Evolutionary conservation across 2,113 vertebrate genomes (phyloP), one percentile per base, ranked within the genome.

Genomic region (Anser brachyrhynchus): DNA sequence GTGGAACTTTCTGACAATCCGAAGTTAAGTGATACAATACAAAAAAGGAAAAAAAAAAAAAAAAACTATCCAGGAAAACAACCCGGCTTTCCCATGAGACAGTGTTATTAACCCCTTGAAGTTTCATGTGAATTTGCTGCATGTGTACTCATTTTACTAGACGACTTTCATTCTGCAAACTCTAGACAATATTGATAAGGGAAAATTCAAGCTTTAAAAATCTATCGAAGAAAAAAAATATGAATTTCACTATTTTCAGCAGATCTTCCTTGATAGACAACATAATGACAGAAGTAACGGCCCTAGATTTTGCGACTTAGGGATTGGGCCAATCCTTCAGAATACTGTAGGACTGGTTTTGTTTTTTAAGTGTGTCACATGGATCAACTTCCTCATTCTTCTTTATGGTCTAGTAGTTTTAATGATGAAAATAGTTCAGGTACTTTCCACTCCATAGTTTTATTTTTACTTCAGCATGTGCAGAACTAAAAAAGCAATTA

Each of bases 351-450:
- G 10, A 57, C 41, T 90, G 66, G 43, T 67, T 90, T 85, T 92
- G 72, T 22, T 86, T 54, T 74, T 84, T 0, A 91, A 95, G 39
- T 64, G 35, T 88, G 91, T 96, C 91, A 95, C 87, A 81, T 91
- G 95, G 91, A 91, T 83, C 79, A 93, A 97, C 94, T 96, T 96
- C 94, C 91, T 90, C 94, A 90, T 96, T 96, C 85, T 95, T 93
- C 72, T 92, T 57, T 72, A 95, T 17, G 79, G 91, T 95, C 91
- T 95, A 95, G 92, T 94, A 97, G 87, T 81, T 91, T 90, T 90
- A 95, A 84, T 75, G 70, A 94, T 94, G 89, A 96, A 93, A 96
- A 94, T 93, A 96, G 72, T 87, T 95, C 78, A 81, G 84, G 94
- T 96, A 92, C 87, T 95, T 96, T 96, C 96, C 87, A 90, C 85